Conservation (phyloP, 2,113 vertebrate genomes). For the Notothenia coriiceps region DNA sequence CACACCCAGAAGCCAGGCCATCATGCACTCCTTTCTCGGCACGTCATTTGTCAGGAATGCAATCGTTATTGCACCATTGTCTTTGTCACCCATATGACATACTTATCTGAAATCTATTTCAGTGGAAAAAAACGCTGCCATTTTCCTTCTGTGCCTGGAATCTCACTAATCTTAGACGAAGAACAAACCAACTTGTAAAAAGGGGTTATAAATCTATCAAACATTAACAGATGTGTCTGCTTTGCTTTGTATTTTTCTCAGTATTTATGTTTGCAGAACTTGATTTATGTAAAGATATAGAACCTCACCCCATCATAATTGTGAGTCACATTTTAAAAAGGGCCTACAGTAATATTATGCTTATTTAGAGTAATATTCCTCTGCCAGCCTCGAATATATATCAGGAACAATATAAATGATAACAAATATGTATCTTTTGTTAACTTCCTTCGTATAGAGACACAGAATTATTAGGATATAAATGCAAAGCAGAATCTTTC, state of each 20-base stretch:
- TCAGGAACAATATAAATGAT: neutral
- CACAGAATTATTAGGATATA: neutral
- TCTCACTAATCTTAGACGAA: constrained; percentile 23
- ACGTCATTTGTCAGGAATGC: constrained; percentile 59
- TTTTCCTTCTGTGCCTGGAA: constrained; percentile 20
- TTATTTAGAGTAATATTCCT: neutral
- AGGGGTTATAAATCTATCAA: neutral
- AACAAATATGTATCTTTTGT: neutral
- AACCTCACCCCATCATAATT: neutral
- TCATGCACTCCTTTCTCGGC: neutral
- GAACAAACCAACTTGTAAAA: neutral
- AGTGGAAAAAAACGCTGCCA: constrained; percentile 17
- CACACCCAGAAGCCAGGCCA: constrained; percentile 13
- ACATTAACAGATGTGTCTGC: constrained; percentile 10
- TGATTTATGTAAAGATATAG: neutral
- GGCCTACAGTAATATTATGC: neutral
- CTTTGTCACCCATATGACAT: constrained; percentile 49
- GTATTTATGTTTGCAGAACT: neutral
- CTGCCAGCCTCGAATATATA: neutral
- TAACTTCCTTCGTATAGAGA: neutral
- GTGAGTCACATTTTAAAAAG: neutral
- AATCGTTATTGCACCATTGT: constrained; percentile 61
- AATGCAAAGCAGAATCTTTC: neutral
- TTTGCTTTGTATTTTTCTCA: constrained; percentile 1
- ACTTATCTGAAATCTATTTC: constrained; percentile 71